These are phyloP conservation scores for Sciaenops ocellatus DNA, from an alignment of 2,797 vertebrate genomes.

Conservation along the genomic window DNA sequence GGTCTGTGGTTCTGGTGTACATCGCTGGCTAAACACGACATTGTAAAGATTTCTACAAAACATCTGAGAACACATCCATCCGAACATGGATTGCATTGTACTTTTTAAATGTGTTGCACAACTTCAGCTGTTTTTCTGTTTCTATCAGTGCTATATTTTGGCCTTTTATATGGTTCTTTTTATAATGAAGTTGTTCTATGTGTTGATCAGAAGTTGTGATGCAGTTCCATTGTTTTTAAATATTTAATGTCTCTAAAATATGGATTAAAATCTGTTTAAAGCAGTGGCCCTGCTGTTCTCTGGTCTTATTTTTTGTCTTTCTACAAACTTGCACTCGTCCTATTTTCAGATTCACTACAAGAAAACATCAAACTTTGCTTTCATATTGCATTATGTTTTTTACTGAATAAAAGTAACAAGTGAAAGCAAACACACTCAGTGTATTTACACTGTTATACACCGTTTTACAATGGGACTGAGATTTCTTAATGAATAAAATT, in stretches of 20 bases:
- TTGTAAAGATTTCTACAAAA: constrained; percentile 85
- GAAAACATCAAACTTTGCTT: not conserved
- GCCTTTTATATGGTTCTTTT: constrained; percentile 88
- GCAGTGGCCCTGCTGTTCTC: constrained; percentile 82
- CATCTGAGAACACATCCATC: constrained; percentile 86
- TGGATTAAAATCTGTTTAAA: constrained; percentile 92
- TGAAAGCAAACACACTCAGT: not conserved
- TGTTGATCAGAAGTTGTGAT: constrained; percentile 93
- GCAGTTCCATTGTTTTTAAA: constrained; percentile 97
- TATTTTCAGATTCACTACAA: not conserved
- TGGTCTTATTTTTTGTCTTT: constrained; percentile 8
- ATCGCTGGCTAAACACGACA: constrained; percentile 82
- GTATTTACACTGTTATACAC: not conserved
- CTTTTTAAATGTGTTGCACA: constrained; percentile 91
- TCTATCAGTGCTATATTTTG: constrained; percentile 82
- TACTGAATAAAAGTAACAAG: not conserved
- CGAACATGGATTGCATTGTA: constrained; percentile 90
- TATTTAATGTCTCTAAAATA: constrained; percentile 93
- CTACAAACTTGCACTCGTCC: not conserved
- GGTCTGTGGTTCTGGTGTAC: constrained; percentile 38
- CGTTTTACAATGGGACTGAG: not conserved
- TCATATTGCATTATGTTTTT: not conserved
- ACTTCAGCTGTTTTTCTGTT: constrained; percentile 86
- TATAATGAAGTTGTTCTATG: constrained; percentile 91
- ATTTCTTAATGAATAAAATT: constrained; percentile 17